These are phyloP conservation scores for Chiloscyllium plagiosum DNA, from an alignment of 2,113 vertebrate species.

Conservation along the genomic window DNA sequence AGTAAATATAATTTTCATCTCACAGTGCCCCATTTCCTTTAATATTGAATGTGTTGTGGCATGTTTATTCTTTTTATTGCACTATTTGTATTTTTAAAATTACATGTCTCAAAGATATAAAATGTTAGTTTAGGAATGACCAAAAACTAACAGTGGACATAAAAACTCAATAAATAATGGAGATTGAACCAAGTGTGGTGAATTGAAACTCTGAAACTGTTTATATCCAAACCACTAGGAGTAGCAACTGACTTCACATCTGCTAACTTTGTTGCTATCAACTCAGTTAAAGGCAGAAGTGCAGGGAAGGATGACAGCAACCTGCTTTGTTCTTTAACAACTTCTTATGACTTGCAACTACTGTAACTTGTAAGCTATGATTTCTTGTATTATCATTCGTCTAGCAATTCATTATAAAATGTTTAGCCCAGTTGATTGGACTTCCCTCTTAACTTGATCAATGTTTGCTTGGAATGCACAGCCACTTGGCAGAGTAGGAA, in stretches of 20 bases:
- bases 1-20: neutral
- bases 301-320: neutral
- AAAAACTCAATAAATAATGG: neutral
- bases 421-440: neutral
- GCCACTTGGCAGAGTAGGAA: no score
- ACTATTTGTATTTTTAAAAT: neutral
- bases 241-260: neutral
- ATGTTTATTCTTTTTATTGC: neutral
- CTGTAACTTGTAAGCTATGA: neutral
- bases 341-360: neutral
- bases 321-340: neutral
- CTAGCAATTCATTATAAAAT: neutral
- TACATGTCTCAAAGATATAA: neutral
- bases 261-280: neutral
- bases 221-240: neutral
- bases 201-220: neutral
- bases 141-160: neutral
- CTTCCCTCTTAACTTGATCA: neutral
- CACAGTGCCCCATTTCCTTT: neutral
- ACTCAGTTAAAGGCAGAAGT: neutral
- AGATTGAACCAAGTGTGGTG: neutral
- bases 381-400: neutral
- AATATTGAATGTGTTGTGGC: neutral
- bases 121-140: neutral
- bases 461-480: neutral